Evolutionary conservation across 2,113 vertebrate species (phyloP).

Genomic region (Mixornis gularis): DNA sequence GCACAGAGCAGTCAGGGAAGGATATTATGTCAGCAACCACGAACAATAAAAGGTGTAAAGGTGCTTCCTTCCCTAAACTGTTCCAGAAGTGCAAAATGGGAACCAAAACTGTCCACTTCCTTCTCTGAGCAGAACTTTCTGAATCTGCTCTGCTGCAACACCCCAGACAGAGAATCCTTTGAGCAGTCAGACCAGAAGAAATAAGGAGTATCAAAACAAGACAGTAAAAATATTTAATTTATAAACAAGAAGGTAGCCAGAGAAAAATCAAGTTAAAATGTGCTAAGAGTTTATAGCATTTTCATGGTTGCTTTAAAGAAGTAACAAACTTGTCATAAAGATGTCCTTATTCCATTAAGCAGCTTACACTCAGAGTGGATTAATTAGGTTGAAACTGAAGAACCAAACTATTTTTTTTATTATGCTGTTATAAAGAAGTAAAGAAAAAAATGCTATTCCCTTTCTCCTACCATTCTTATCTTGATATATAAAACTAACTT

Average conservation of each 20-base stretch:
- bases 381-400: background rate
- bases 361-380: background rate
- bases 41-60: slow-evolving; percentile 98
- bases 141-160: slow-evolving; percentile 63
- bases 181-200: slow-evolving; percentile 63
- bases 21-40: slow-evolving; percentile 92
- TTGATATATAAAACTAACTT: background rate
- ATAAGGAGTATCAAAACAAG: slow-evolving; percentile 38
- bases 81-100: slow-evolving; percentile 84
- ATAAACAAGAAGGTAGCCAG: slow-evolving; percentile 40
- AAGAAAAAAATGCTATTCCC: background rate
- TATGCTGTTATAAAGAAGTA: background rate
- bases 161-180: slow-evolving; percentile 61
- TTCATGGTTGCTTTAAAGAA: slow-evolving; percentile 15
- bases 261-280: slow-evolving; percentile 16
- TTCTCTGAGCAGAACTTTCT: slow-evolving; percentile 71
- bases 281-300: background rate
- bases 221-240: slow-evolving; percentile 32
- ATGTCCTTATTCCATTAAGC: background rate
- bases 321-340: background rate
- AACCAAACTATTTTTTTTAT: background rate
- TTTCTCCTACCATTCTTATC: background rate
- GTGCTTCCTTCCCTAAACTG: slow-evolving; percentile 97
- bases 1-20: slow-evolving; percentile 84
- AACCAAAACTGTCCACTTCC: slow-evolving; percentile 87